Percentiles rank a stretch among this genome's conserved stretches.
Evolutionary conservation across 2,888 invertebrate genomes (phyloP).

Genomic region (Scaeva pyrastri): DNA sequence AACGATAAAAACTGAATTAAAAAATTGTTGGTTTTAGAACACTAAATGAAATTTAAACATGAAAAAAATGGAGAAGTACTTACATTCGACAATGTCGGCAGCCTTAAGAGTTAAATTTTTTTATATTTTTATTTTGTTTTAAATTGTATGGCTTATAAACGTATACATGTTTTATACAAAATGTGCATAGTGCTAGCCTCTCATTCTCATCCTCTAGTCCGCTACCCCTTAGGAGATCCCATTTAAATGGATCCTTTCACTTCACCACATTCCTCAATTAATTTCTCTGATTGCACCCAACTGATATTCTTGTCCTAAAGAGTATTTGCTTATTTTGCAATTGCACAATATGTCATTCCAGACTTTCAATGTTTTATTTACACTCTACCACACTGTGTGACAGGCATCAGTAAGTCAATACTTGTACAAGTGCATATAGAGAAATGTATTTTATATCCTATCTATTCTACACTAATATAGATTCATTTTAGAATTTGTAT

Average conservation of each 20-base stretch:
- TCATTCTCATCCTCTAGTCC: neutral
- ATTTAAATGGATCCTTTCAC: slow-evolving; percentile 68
- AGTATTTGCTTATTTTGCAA: slow-evolving; percentile 67
- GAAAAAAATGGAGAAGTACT: too few relatives aligned
- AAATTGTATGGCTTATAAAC: slow-evolving; percentile 26
- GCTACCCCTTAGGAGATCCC: slow-evolving; percentile 30
- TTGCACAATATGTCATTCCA: slow-evolving; percentile 72
- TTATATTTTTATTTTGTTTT: neutral
- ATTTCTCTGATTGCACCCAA: slow-evolving; percentile 69
- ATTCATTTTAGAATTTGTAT: neutral
- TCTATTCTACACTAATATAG: neutral
- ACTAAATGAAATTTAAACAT: too few relatives aligned
- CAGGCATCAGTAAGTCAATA: slow-evolving; percentile 48
- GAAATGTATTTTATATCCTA: neutral
- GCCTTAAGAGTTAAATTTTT: neutral
- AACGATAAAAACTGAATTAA: too few relatives aligned
- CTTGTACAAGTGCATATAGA: too few relatives aligned
- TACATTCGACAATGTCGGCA: neutral
- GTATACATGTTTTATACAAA: slow-evolving; percentile 16
- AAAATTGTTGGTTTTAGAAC: too few relatives aligned
- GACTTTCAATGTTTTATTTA: slow-evolving; percentile 70
- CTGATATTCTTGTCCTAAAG: slow-evolving; percentile 62
- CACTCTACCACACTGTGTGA: slow-evolving; percentile 43
- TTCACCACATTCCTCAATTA: slow-evolving; percentile 72
- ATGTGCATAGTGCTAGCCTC: too few relatives aligned